A percentile compares a stretch with the other conserved stretches of the same genome.
Evolutionary conservation across 2,888 invertebrate species (phyloP).

Genomic region (Latrodectus hesperus): DNA sequence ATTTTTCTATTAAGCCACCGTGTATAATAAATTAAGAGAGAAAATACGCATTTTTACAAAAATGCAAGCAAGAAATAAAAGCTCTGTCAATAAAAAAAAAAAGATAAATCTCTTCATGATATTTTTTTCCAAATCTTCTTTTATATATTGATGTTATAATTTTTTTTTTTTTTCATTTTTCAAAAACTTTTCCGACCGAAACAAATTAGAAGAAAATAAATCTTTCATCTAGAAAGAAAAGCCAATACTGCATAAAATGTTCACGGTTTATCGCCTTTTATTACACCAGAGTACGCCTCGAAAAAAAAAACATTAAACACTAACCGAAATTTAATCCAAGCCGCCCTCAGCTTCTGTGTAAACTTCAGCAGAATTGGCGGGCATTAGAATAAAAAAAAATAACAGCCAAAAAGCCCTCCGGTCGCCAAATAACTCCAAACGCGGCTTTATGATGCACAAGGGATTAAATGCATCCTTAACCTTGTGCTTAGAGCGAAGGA

Average conservation of each 20-base stretch:
- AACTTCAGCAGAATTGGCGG: constrained; percentile 24
- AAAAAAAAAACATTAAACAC: constrained; percentile 1
- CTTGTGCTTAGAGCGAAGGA: neutral
- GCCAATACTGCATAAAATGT: neutral
- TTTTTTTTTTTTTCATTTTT: neutral
- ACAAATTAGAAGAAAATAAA: neutral
- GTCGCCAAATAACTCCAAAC: constrained; percentile 15
- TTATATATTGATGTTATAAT: too few relatives aligned
- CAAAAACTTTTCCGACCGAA: neutral
- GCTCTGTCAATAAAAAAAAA: too few relatives aligned
- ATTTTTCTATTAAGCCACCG: too few relatives aligned
- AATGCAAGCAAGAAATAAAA: too few relatives aligned
- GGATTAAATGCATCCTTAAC: constrained; percentile 16
- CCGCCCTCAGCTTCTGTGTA: neutral
- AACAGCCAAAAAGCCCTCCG: constrained; percentile 11
- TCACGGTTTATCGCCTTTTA: constrained; percentile 3
- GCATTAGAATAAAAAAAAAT: neutral
- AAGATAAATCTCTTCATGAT: too few relatives aligned
- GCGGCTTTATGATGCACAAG: constrained; percentile 16
- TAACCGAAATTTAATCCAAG: constrained; percentile 2
- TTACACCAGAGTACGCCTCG: neutral
- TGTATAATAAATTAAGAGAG: too few relatives aligned
- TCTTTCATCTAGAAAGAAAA: constrained; percentile 1
- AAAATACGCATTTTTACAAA: too few relatives aligned
- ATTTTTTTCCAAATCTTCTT: too few relatives aligned